phyloP scores from a whole-genome alignment of 2,113 vertebrate species.

The Saguinus imperator region DNA sequence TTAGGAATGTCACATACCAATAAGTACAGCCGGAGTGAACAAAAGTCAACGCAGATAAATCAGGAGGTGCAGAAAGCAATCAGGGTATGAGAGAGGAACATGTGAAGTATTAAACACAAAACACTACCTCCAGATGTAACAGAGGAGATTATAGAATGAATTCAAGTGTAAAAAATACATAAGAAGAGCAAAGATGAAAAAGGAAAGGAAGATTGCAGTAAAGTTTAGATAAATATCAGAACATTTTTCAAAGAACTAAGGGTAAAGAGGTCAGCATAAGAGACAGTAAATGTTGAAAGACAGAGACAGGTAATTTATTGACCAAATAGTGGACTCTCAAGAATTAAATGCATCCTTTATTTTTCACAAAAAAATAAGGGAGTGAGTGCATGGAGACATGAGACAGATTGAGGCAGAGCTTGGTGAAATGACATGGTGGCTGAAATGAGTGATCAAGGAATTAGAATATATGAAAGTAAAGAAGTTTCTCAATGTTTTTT shows the following conservation, averaged over 20 bases:
- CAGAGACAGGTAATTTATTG: conserved; percentile 71
- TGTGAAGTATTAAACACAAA: conserved; percentile 72
- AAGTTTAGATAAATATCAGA: conserved; percentile 76
- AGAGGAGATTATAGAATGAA: conserved; percentile 67
- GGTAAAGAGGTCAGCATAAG: conserved; percentile 57
- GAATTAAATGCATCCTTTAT: conserved; percentile 76
- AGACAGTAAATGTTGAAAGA: conserved; percentile 28
- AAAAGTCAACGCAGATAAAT: conserved; percentile 76
- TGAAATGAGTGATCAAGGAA: not conserved
- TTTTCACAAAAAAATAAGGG: conserved; percentile 66
- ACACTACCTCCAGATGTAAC: conserved; percentile 37
- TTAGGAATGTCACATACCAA: conserved; percentile 61
- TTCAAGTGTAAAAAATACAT: conserved; percentile 68
- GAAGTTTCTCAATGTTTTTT: not conserved
- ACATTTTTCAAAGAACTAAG: conserved; percentile 73
- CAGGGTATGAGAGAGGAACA: conserved; percentile 59
- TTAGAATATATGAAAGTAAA: not conserved
- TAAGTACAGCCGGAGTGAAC: conserved; percentile 64
- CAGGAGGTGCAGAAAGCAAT: conserved; percentile 73
- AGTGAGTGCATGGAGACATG: not conserved
- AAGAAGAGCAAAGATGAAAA: conserved; percentile 75
- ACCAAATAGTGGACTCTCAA: conserved; percentile 58
- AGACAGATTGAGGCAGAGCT: conserved; percentile 58
- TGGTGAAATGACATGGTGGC: conserved; percentile 53
- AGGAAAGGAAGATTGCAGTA: conserved; percentile 70